A percentile compares a stretch with the other conserved stretches of the same genome.
Conservation (phyloP, 2,113 vertebrate genomes). For the Pyxicephalus adspersus region DNA sequence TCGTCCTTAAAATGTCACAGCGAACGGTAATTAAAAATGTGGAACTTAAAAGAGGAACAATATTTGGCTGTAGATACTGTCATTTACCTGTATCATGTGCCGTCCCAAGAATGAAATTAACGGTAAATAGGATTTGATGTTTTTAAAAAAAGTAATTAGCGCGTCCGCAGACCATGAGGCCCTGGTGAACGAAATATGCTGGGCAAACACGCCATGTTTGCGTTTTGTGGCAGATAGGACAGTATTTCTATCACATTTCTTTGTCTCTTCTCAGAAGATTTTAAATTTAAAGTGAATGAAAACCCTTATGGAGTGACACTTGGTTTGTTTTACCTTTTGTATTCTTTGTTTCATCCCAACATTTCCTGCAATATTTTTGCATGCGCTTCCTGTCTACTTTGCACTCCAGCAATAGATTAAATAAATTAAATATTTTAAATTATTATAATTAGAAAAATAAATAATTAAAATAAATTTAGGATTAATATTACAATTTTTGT, state of each 20-base stretch:
- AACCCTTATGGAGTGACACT: too few relatives aligned
- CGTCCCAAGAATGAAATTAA: not conserved
- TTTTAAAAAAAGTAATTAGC: conserved; percentile 12
- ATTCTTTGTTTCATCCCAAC: too few relatives aligned
- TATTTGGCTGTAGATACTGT: conserved; percentile 32
- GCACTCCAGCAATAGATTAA: too few relatives aligned
- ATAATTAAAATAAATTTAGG: too few relatives aligned
- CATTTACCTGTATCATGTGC: conserved; percentile 4
- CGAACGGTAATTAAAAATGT: conserved; percentile 71
- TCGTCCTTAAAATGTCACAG: conserved; percentile 78
- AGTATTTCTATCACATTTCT: not conserved
- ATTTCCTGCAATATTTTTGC: too few relatives aligned
- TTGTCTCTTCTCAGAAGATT: not conserved
- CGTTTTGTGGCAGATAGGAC: not conserved
- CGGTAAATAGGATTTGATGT: conserved; percentile 41
- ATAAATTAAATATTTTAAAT: too few relatives aligned
- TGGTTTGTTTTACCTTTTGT: too few relatives aligned
- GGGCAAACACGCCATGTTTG: not conserved
- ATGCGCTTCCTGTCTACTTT: too few relatives aligned
- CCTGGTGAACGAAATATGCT: conserved; percentile 20
- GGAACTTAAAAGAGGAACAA: conserved; percentile 55
- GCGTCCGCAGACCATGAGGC: not conserved
- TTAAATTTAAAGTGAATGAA: too few relatives aligned
- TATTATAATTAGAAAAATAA: too few relatives aligned
- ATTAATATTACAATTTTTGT: too few relatives aligned